Conservation (phyloP, 2,888 invertebrate genomes). For the Aproaerema taeniolella region DNA sequence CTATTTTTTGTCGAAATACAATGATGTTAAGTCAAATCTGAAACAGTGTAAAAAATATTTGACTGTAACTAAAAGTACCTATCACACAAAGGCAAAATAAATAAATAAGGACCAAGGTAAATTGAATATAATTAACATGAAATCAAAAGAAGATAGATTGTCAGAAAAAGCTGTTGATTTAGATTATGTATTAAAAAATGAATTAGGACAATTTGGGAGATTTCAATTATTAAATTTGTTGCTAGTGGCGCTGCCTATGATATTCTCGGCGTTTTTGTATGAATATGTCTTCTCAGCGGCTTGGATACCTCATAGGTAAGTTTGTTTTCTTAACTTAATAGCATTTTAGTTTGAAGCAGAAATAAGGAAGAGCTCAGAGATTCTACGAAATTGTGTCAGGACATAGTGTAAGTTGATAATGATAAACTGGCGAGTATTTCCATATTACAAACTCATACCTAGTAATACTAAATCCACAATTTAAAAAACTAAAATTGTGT, state of each 20-base stretch:
- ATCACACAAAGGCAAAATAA: too few relatives aligned
- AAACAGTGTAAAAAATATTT: too few relatives aligned
- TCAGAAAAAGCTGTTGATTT: too few relatives aligned
- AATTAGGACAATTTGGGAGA: conserved; percentile 78
- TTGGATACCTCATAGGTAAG: conserved; percentile 28
- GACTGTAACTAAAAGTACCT: too few relatives aligned
- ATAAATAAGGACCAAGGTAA: too few relatives aligned
- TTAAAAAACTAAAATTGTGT: background rate
- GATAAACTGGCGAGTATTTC: too few relatives aligned
- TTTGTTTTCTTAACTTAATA: background rate
- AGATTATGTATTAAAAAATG: conserved; percentile 52
- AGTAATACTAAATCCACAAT: background rate
- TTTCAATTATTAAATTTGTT: conserved; percentile 77
- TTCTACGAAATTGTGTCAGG: too few relatives aligned
- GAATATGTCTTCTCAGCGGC: conserved; percentile 81
- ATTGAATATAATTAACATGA: too few relatives aligned
- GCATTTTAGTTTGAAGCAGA: background rate
- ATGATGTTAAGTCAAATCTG: too few relatives aligned
- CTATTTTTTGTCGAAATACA: too few relatives aligned
- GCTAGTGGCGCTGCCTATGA: conserved; percentile 76
- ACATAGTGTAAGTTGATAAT: too few relatives aligned
- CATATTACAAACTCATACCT: background rate
- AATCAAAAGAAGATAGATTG: background rate
- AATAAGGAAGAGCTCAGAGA: too few relatives aligned
- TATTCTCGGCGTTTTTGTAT: conserved; percentile 78